Base-by-base conservation (phyloP, 1,140 invertebrate species). In the Agraylea sexmaculata region DNA sequence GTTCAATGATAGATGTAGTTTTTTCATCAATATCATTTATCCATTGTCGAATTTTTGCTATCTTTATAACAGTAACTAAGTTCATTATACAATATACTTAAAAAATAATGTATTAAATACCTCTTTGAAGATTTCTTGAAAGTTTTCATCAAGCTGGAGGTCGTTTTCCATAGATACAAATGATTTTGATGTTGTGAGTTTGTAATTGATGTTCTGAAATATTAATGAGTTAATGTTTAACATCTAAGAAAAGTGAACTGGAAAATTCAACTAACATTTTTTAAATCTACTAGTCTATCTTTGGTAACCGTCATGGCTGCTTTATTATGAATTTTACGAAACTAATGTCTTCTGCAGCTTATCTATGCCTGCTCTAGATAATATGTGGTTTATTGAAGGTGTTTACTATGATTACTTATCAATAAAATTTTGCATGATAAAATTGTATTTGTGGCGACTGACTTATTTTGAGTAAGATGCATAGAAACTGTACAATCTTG, bases 21-120 rank as follows among this genome's bases (percentile, higher is more conserved):
- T 70, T 69, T 43, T 60, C 58, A 37, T 53, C 51, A 17, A 74
- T 57, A 11, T 68, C 60, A 22, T 66, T 55, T 27, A 74, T 64
- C 56, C 69, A 61, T 27, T 32, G 46, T 32, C 69, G 66, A 43
- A 70, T 65, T 49, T 65, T 62, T 40, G 67, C 64, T 23, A 64
- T 68, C 73, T 76, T 52, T 13, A 52, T 45, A 29, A 30, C 30
- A 17, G 13, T 36, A 23, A 32, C 31, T 31, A 11, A 32, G 31
- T 32, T 37, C 33, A 33, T 15, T 18, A 23, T 18, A 11, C 23
- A 16, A 25, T 10, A 34, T 31, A 21, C 25, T 25, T 40, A 44
- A 40, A 49, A 39, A 21, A 29, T 40, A 34, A 41, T 41, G 33
- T 50, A 41, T 49, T 28, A 58, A 56, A n/a, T 59, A 68, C 66